Conservation (phyloP, 2,797 vertebrate species). For the Rhincodon typus region DNA sequence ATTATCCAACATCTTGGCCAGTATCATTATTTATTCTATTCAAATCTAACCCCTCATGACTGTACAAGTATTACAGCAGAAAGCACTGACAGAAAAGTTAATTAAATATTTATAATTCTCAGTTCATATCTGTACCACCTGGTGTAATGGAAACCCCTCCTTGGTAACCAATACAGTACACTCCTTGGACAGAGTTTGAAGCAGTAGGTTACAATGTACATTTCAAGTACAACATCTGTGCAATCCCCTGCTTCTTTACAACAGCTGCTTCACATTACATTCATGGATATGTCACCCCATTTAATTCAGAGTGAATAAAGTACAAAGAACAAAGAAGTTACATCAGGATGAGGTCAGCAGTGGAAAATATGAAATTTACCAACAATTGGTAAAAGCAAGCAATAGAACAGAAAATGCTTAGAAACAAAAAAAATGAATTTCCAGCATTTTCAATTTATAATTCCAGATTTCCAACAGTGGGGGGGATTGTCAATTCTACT, state of each 20-base stretch:
- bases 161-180: background rate
- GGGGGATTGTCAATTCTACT: background rate
- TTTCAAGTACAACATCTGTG: constrained; percentile 6
- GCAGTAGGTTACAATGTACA: background rate
- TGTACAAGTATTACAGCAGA: background rate
- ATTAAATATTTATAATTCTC: background rate
- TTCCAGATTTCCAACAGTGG: background rate
- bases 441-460: background rate
- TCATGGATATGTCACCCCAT: background rate
- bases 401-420: background rate
- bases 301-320: background rate
- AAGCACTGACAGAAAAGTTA: background rate
- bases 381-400: background rate
- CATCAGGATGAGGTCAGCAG: background rate
- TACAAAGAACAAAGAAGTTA: background rate
- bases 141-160: background rate
- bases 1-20: too few relatives aligned
- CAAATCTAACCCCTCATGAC: too few relatives aligned
- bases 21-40: too few relatives aligned
- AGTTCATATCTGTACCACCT: background rate
- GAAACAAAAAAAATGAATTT: background rate
- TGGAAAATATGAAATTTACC: background rate
- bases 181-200: background rate
- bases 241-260: background rate
- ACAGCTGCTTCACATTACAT: background rate